These are phyloP conservation scores for Biston stratarius DNA, from an alignment of 2,888 invertebrate genomes.

Conservation along the genomic window DNA sequence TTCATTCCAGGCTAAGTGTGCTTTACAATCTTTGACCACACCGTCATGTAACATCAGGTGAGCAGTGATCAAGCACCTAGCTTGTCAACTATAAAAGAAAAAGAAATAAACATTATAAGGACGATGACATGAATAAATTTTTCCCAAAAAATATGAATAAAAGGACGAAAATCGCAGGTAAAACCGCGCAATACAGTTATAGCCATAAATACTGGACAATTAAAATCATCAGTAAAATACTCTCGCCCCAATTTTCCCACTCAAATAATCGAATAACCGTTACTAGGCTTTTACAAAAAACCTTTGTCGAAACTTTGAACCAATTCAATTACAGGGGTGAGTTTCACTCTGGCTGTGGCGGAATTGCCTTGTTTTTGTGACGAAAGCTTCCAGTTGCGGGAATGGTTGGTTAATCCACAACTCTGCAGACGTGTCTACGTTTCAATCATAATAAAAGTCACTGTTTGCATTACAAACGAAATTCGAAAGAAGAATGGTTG, in stretches of 20 bases:
- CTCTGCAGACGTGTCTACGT: slow-evolving; percentile 1
- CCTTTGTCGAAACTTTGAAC: slow-evolving; percentile 19
- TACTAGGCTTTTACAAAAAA: slow-evolving; percentile 17
- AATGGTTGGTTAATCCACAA: slow-evolving; percentile 12
- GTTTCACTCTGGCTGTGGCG: slow-evolving; percentile 4
- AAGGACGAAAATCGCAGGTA: background rate
- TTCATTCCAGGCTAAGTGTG: too few species aligned
- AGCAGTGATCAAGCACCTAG: too few species aligned
- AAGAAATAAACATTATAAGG: too few species aligned
- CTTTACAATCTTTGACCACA: too few species aligned
- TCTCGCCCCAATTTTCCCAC: slow-evolving; percentile 5
- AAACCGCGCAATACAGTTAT: background rate
- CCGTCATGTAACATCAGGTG: too few species aligned
- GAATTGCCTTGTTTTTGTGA: slow-evolving; percentile 20
- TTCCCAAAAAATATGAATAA: background rate
- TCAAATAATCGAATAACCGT: slow-evolving; percentile 15
- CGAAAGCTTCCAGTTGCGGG: slow-evolving; percentile 8
- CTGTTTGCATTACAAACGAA: background rate
- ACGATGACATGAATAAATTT: too few species aligned
- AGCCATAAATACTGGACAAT: background rate
- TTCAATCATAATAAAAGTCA: slow-evolving; percentile 24
- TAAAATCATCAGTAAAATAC: slow-evolving; percentile 1
- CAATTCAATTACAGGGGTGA: slow-evolving; percentile 22
- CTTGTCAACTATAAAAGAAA: too few species aligned
- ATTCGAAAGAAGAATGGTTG: background rate